A percentile compares a stretch with the other conserved stretches of the same genome.
Evolutionary conservation across 1,140 invertebrate genomes (phyloP).

Genomic region (Octopus bimaculoides): DNA sequence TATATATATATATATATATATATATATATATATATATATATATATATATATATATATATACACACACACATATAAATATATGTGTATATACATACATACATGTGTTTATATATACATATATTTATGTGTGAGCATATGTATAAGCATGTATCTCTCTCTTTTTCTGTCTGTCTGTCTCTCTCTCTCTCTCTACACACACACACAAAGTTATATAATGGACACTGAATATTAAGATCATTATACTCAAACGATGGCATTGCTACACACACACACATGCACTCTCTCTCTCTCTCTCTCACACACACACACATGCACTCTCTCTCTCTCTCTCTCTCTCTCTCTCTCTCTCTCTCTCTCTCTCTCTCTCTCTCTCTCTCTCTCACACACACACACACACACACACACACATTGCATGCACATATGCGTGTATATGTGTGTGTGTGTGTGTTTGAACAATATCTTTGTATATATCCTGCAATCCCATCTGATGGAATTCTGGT

Average conservation of each 20-base stretch:
- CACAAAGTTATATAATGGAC: not conserved
- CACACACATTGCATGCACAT: too few species aligned
- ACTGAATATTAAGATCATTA: not conserved
- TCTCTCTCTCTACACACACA: not conserved
- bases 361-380: not conserved
- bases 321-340: slow-evolving; percentile 4
- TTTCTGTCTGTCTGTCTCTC: not conserved
- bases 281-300: slow-evolving; percentile 17
- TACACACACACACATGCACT: not conserved
- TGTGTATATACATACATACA: too few species aligned
- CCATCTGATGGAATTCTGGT: too few species aligned
- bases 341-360: not conserved
- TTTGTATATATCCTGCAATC: too few species aligned
- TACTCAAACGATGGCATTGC: not conserved
- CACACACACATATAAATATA: too few species aligned
- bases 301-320: slow-evolving; percentile 3
- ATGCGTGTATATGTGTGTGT: too few species aligned
- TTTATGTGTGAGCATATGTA: not conserved
- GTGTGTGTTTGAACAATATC: too few species aligned
- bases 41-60: too few species aligned
- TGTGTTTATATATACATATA: too few species aligned
- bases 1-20: too few species aligned
- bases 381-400: too few species aligned
- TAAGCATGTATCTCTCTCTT: not conserved
- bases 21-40: too few species aligned